Evolutionary conservation across 2,888 invertebrate genomes (phyloP), one percentile per base, ranked within the genome.

Genomic region (Spisula solida): DNA sequence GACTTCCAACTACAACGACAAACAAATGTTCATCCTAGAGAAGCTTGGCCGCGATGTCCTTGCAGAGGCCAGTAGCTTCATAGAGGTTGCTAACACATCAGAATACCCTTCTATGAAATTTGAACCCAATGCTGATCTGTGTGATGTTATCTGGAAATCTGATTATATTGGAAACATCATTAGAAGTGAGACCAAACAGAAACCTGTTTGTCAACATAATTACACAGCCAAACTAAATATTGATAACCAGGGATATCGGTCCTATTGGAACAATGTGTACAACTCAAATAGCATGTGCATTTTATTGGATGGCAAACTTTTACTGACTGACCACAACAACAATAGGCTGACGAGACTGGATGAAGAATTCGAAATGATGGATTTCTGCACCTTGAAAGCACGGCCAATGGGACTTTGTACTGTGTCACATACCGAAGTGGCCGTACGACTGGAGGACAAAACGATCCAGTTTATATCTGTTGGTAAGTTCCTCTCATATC

Each of bases 321-420:
- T 81, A 16, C 47, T 55, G 20, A 51, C 29, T 2, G 81, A 81
- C 55, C 29, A 29, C 29, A 18, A 1, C 0, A 55, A 81, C 16
- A 51, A 55, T 25, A 81, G 18, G 48, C 29, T 81, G 29, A 55
- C 51, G 29, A 48, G 55, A 81, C 81, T 81, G 51, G 55, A 55
- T 55, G 16, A 31, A 0, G 10, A 81, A 31, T 55, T 31, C 29
- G 29, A 81, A 18, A 51, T 55, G 29, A 81, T 16, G 6, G 55
- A 55, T 29, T 81, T 10, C 29, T 51, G 29, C 16, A 12, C 48
- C 0, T 81, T 51, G 20, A 51, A 81, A 25, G 16, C 55, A 14
- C 25, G 48, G 29, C 51, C 55, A 29, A n/a, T 81, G 48, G 29
- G 55, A 4, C 14, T 81, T 2, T 25, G 51, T 29, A 6, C 81